Conservation (phyloP, 2,113 vertebrate species). For the Thymallus thymallus region DNA sequence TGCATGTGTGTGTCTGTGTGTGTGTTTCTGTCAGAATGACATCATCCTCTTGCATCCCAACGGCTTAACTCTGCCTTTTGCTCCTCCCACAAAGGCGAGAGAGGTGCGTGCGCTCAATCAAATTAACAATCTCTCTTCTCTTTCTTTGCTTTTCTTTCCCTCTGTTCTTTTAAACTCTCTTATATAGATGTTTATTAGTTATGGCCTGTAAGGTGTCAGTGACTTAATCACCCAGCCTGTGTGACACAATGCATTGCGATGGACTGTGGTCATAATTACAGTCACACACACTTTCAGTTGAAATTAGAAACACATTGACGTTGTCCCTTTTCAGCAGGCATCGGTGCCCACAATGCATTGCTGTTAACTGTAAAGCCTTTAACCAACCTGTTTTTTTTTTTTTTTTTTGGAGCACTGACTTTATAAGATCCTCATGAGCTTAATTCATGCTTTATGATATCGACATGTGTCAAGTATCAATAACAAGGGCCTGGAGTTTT, state of each 20-base stretch:
- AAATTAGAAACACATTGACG: background rate
- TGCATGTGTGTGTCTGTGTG: background rate
- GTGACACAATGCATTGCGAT: constrained; percentile 20
- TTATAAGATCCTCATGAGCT: too few relatives aligned
- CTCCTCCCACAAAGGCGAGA: constrained; percentile 9
- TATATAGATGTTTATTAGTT: constrained; percentile 45
- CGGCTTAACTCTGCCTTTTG: constrained; percentile 21
- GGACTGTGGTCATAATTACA: constrained; percentile 14
- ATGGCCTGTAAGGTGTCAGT: constrained; percentile 54
- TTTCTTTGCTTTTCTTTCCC: constrained; percentile 11
- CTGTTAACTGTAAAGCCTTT: too few relatives aligned
- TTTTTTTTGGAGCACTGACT: too few relatives aligned
- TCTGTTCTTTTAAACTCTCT: constrained; percentile 35
- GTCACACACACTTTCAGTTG: background rate
- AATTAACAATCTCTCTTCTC: constrained; percentile 25
- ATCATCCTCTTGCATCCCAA: constrained; percentile 58
- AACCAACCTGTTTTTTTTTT: too few relatives aligned
- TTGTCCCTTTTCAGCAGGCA: background rate
- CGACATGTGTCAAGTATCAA: too few relatives aligned
- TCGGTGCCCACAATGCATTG: background rate
- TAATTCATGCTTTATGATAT: too few relatives aligned
- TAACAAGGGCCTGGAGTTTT: too few relatives aligned
- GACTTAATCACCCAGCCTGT: constrained; percentile 78
- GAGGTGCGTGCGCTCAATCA: constrained; percentile 20
- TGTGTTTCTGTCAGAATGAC: constrained; percentile 38